phyloP scores from a whole-genome alignment of 2,113 vertebrate genomes.

The Sander vitreus region DNA sequence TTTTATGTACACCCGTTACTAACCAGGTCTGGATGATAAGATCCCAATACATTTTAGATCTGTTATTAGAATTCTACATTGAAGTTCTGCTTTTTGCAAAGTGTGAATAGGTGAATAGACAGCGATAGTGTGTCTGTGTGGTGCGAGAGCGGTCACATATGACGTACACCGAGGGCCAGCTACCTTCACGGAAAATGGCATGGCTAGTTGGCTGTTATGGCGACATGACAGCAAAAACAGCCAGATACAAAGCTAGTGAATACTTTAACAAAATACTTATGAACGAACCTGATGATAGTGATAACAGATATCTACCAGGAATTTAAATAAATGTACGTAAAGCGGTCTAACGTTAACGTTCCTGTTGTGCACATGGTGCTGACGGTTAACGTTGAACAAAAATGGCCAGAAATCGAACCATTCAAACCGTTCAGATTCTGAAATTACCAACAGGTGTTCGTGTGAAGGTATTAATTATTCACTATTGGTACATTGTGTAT shows the following conservation, averaged over 20 bases:
- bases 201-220: neutral
- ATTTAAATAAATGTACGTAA: neutral
- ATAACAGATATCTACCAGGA: neutral
- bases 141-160: constrained; percentile 37
- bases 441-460: neutral
- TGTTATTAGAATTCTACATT: neutral
- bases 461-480: neutral
- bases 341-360: too few relatives aligned
- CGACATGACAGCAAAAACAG: neutral
- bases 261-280: neutral
- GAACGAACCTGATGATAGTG: neutral
- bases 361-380: constrained; percentile 43
- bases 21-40: neutral
- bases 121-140: neutral
- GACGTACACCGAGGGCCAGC: constrained; percentile 34
- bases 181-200: constrained; percentile 11
- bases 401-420: accelerated
- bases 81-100: neutral
- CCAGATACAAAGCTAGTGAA: accelerated
- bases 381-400: neutral
- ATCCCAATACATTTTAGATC: neutral
- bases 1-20: neutral
- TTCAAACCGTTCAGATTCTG: too few relatives aligned
- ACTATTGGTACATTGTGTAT: too few relatives aligned
- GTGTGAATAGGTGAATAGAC: too few relatives aligned